Base-by-base conservation (phyloP, 2,113 vertebrate species). In the Leptodactylus fuscus region DNA sequence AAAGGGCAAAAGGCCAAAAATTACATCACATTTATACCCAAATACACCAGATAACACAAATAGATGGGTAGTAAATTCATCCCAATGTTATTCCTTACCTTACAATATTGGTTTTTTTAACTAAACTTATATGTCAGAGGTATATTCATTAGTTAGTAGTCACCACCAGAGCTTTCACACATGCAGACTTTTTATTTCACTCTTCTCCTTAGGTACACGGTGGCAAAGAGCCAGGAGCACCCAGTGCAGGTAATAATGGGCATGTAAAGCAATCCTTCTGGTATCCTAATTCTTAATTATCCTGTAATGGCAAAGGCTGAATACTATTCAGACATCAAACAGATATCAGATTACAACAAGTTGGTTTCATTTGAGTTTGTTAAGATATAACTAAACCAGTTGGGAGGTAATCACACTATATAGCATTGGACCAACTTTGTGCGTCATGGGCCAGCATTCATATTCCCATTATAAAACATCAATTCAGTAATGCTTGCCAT, bases 321-420 rank as follows among this genome's bases (percentile, higher is more conserved):
- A 78, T 82, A 77, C 88, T 87, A 81, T 88, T 91, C 82, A 90
- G 88, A 86, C 86, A 88, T 88, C 87, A 49, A 87, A 87, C 36
- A 73, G 18, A 0, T 82, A 89, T 89, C 86, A 87, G 89, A 88
- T 90, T 85, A 46, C 82, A 80, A 48, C 75, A 78, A 88, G 58
- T 24, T n/a, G 32, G 41, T 85, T 91, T 88, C 60, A 46, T 83
- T 88, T 85, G 87, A 90, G 90, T 79, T 89, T 88, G 85, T 83
- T 85, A 80, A 79, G 48, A 80, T 46, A 80, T 58, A 71, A 75
- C 27, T 49, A 44, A 85, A 71, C 83, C 76, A 79, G 48, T 71
- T 44, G 75, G 76, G 76, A 88, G 87, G 81, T 86, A 87, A 58
- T 36, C 67, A 76, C n/a, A 81, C 81, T 88, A 71, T 88, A 71